These are phyloP conservation scores for Drosophila tsacasi DNA, from an alignment of 1,140 invertebrate genomes.

Conservation along the genomic window DNA sequence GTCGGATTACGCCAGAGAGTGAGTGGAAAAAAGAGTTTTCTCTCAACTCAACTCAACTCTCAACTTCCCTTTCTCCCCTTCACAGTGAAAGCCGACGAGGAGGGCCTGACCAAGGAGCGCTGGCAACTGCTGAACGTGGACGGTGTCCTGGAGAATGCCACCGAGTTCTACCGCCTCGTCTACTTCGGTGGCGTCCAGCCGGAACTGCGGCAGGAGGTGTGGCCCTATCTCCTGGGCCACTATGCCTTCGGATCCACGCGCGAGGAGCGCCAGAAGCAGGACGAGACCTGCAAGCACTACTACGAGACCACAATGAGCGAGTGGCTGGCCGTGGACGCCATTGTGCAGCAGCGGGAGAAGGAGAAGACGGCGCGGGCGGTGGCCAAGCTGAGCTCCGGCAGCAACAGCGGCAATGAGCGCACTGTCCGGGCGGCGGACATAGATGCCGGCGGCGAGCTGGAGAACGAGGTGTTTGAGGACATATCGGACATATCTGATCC, in stretches of 20 bases:
- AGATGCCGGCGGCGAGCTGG: slow-evolving; percentile 72
- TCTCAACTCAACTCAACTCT: too few relatives aligned
- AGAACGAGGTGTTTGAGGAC: slow-evolving; percentile 84
- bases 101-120: slow-evolving; percentile 89
- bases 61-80: background rate
- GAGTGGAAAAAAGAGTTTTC: too few relatives aligned
- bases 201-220: slow-evolving; percentile 93
- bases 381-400: slow-evolving; percentile 87
- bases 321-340: slow-evolving; percentile 97
- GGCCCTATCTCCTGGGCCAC: slow-evolving; percentile 96
- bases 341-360: slow-evolving; percentile 94
- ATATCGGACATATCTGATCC: slow-evolving; percentile 84
- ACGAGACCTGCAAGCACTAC: slow-evolving; percentile 89
- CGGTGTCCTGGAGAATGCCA: slow-evolving; percentile 88
- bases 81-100: slow-evolving; percentile 86
- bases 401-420: slow-evolving; percentile 84
- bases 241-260: slow-evolving; percentile 92
- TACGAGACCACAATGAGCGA: slow-evolving; percentile 97
- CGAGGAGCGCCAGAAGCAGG: slow-evolving; percentile 89
- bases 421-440: slow-evolving; percentile 68
- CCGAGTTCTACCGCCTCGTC: slow-evolving; percentile 92
- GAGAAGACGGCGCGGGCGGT: slow-evolving; percentile 89
- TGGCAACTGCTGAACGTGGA: slow-evolving; percentile 89
- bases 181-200: slow-evolving; percentile 95
- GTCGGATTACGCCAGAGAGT: slow-evolving; percentile 88